phyloP scores from a whole-genome alignment of 1,140 invertebrate genomes.

The Caerostris extrusa region DNA sequence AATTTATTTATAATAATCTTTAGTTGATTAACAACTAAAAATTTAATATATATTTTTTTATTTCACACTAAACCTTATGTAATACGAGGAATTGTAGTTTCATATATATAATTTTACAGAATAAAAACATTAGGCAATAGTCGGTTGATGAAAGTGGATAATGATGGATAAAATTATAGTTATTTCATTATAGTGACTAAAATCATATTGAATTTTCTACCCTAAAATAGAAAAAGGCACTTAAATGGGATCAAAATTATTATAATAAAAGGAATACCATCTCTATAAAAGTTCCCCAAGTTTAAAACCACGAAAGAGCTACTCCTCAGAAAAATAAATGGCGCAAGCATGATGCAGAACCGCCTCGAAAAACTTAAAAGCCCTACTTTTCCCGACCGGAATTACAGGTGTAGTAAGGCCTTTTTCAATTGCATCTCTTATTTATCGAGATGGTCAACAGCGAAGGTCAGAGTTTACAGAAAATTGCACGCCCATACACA shows the following conservation, averaged over 20 bases:
- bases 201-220: no score
- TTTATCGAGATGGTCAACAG: constrained; percentile 8
- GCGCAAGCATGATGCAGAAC: background rate
- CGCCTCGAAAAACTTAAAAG: background rate
- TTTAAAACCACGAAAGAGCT: background rate
- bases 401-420: background rate
- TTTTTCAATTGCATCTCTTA: background rate
- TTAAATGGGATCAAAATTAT: background rate
- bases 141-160: no score
- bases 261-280: background rate
- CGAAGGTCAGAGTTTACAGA: constrained; percentile 15
- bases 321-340: background rate
- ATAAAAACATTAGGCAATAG: no score
- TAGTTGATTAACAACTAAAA: no score
- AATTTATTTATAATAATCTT: no score
- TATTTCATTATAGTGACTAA: no score
- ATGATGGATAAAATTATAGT: no score
- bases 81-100: no score
- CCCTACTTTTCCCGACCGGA: background rate
- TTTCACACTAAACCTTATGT: no score
- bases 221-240: background rate
- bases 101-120: no score
- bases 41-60: no score
- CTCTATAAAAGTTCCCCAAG: background rate
- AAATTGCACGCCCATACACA: background rate